Evolutionary conservation across 2,113 vertebrate species (phyloP).

Genomic region (Nesogale talazaci): DNA sequence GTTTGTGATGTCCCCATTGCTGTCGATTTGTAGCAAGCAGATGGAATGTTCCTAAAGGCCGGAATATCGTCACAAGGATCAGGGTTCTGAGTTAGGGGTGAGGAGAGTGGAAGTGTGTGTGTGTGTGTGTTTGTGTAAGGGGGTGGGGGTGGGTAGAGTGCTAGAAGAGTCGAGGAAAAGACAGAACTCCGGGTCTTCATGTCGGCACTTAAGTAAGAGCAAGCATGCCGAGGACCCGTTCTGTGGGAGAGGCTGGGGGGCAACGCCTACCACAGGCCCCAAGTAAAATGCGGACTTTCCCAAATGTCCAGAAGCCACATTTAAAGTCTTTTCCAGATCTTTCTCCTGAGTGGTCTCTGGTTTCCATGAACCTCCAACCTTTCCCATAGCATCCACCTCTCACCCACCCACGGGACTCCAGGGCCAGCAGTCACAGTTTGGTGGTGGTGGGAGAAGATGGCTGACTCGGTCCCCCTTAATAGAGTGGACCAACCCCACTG

Average conservation of each 20-base stretch:
- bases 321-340: not conserved
- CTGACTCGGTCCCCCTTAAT: not conserved
- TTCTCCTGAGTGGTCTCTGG: not conserved
- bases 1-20: not conserved
- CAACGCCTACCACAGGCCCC: not conserved
- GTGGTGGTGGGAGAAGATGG: not conserved
- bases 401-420: not conserved
- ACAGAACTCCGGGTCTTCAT: not conserved
- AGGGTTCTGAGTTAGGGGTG: not conserved
- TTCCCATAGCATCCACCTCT: not conserved
- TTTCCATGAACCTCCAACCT: not conserved
- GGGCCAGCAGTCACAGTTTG: not conserved
- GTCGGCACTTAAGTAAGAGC: not conserved
- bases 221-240: not conserved
- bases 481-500: not conserved
- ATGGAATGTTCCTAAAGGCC: not conserved
- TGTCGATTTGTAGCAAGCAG: not conserved
- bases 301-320: not conserved
- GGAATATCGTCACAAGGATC: not conserved
- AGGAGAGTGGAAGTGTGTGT: not conserved
- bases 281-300: not conserved
- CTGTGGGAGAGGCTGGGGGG: not conserved
- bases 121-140: too few relatives aligned
- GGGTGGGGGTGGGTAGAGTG: too few relatives aligned
- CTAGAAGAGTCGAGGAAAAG: not conserved